Percentiles rank a stretch among this genome's conserved stretches.
phyloP scores from a whole-genome alignment of 2,113 vertebrate genomes.

The Alectura lathami region DNA sequence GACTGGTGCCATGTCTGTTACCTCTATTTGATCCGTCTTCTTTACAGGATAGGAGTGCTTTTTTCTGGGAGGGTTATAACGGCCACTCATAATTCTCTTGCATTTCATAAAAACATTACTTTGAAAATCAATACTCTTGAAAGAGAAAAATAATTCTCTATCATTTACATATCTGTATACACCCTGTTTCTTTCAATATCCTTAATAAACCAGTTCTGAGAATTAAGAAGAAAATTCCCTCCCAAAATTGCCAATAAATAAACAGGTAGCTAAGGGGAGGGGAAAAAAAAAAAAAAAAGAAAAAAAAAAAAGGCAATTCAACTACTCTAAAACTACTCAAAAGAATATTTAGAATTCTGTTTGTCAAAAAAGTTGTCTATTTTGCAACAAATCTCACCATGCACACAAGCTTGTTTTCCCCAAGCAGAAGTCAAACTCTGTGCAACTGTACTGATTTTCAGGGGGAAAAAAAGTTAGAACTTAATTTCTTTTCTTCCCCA shows the following conservation, averaged over 20 bases:
- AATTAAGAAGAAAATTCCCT: not conserved
- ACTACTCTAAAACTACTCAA: not conserved
- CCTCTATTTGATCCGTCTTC: not conserved
- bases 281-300: too few species aligned
- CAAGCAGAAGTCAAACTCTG: not conserved
- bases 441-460: not conserved
- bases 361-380: not conserved
- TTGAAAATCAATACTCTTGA: not conserved
- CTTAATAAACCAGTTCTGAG: not conserved
- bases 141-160: not conserved
- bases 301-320: not conserved
- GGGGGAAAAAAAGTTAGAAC: not conserved
- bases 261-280: not conserved
- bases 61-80: not conserved
- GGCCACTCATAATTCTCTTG: not conserved
- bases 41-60: not conserved
- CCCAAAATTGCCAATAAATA: not conserved
- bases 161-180: not conserved
- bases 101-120: not conserved
- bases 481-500: not conserved
- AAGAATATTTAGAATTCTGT: not conserved
- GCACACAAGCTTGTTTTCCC: not conserved
- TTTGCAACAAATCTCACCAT: not conserved
- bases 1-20: not conserved
- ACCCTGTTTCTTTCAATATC: not conserved